phyloP scores from a whole-genome alignment of 1,140 invertebrate species.

The Zaprionus nigranus region DNA sequence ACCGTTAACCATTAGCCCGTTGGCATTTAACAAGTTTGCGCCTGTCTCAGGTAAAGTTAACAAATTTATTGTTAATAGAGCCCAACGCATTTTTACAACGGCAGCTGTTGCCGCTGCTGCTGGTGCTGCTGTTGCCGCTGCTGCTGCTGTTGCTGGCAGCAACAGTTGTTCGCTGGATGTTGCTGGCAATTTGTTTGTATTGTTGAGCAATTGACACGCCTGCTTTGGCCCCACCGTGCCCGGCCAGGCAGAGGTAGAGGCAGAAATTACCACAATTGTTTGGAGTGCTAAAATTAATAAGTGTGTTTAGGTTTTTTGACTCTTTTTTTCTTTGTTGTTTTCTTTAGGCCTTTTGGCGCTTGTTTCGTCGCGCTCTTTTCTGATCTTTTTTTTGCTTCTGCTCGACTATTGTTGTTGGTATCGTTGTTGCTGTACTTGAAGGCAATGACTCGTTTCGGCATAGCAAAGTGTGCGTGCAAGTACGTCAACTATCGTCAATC shows the following conservation, averaged over 20 bases:
- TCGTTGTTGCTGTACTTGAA: constrained; percentile 47
- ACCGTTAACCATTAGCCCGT: constrained; percentile 28
- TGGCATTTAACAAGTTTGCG: constrained; percentile 50
- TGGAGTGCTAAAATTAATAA: constrained; percentile 77
- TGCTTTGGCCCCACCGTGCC: constrained; percentile 56
- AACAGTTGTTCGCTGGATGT: constrained; percentile 23
- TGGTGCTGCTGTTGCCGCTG: constrained; percentile 14
- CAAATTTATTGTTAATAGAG: constrained; percentile 54
- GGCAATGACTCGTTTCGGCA: constrained; percentile 49
- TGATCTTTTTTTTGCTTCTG: constrained; percentile 14
- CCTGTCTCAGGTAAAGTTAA: constrained; percentile 43
- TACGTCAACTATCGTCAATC: constrained; percentile 1
- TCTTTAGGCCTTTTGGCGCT: constrained; percentile 42
- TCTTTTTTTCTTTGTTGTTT: constrained; percentile 21
- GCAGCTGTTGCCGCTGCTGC: constrained; percentile 21
- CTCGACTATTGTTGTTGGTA: too few species aligned
- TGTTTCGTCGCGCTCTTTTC: constrained; percentile 55
- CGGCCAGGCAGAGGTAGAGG: not conserved
- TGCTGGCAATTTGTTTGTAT: constrained; percentile 71
- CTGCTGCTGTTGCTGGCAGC: constrained; percentile 28
- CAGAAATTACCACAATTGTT: constrained; percentile 74
- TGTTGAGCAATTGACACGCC: constrained; percentile 78
- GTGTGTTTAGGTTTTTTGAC: constrained; percentile 52
- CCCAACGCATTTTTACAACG: constrained; percentile 30
- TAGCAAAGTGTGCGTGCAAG: not conserved